A percentile compares a stretch with the other conserved stretches of the same genome.
phyloP scores from a whole-genome alignment of 2,888 invertebrate genomes.

The Apamea crenata region DNA sequence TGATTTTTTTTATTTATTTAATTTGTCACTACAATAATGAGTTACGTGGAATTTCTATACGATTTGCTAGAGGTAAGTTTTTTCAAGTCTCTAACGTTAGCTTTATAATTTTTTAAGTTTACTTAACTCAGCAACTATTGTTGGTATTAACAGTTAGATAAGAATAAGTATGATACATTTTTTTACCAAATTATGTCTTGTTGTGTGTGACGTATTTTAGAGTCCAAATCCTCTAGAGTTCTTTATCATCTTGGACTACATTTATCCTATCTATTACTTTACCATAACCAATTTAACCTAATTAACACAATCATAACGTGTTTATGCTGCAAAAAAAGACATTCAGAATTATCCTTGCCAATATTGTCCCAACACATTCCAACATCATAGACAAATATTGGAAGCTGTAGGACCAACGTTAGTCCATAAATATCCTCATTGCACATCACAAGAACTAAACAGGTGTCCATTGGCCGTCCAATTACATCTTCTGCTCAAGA shows the following conservation, averaged over 20 bases:
- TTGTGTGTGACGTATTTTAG: background rate
- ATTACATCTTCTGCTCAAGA: conserved; percentile 51
- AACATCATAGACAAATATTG: background rate
- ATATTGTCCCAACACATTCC: background rate
- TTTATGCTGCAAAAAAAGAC: background rate
- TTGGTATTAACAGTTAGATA: background rate
- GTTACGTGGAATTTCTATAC: conserved; percentile 85
- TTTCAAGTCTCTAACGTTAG: background rate
- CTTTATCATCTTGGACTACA: background rate
- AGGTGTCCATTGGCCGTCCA: conserved; percentile 55
- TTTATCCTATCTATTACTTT: background rate
- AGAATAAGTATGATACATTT: background rate
- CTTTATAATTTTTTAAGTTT: background rate
- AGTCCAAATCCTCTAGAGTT: too few relatives aligned
- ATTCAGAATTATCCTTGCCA: background rate
- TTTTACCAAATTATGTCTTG: background rate
- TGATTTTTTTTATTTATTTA: conserved; percentile 60
- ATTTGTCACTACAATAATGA: conserved; percentile 73
- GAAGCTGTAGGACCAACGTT: conserved; percentile 5
- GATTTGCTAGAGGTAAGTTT: conserved; percentile 84
- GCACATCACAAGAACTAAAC: conserved; percentile 44
- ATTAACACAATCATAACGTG: background rate
- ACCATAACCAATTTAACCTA: background rate
- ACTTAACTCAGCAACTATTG: background rate
- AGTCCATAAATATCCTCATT: conserved; percentile 14